phyloP scores from a whole-genome alignment of 2,113 vertebrate species.

The Daboia siamensis region DNA sequence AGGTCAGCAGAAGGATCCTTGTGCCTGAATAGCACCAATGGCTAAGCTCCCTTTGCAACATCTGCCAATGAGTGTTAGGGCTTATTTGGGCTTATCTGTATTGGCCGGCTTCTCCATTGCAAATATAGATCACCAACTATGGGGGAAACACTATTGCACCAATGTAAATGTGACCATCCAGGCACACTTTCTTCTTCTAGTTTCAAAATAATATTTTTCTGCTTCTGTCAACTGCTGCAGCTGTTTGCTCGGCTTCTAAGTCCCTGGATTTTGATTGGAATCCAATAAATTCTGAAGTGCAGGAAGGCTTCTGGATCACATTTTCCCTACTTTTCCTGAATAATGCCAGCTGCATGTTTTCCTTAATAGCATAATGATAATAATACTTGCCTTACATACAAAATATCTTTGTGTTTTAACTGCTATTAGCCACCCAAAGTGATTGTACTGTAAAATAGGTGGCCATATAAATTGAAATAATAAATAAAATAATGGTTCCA shows the following conservation, averaged over 20 bases:
- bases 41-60: not conserved
- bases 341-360: not conserved
- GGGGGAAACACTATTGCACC: not conserved
- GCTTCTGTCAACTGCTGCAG: not conserved
- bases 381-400: not conserved
- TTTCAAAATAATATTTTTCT: not conserved
- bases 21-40: not conserved
- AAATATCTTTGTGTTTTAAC: not conserved
- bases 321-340: not conserved
- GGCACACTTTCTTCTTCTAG: not conserved
- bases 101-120: not conserved
- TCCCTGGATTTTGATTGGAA: not conserved
- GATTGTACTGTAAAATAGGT: not conserved
- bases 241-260: not conserved
- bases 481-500: not conserved
- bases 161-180: not conserved
- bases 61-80: not conserved
- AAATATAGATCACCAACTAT: not conserved
- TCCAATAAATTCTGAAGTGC: not conserved
- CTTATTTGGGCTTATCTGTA: not conserved
- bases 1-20: not conserved
- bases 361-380: not conserved
- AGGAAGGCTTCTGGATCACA: not conserved
- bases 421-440: not conserved
- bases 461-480: not conserved